Base-by-base conservation (phyloP, 2,113 vertebrate species). In the Dolichallabes microphthalmus region DNA sequence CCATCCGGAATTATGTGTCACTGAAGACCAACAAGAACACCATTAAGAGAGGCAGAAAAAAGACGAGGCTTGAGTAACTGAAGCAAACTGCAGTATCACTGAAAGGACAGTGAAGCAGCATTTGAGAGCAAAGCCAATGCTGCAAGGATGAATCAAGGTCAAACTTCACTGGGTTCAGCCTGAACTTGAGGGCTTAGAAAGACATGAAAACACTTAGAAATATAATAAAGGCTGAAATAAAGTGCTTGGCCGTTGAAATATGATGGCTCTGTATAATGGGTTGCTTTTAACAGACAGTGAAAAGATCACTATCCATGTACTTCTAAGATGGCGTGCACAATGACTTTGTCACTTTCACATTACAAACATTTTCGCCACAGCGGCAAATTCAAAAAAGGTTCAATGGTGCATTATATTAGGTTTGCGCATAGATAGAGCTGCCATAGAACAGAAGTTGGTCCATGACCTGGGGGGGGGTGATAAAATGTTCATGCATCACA, bases 1-100 rank as follows among this genome's bases (percentile, higher is more conserved):
- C 89, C 76, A 86, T 84, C 74, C 81, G 63, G 61, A 77, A 69
- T 82, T 82, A 85, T 82, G 79, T 63, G 84, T 86, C 83, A 84
- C 71, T 63, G 64, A 71, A 80, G 83, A 73, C 60, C 82, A 83
- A 25, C 53, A 78, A 60, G 45, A 68, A 86, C 85, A 57, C 50
- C 63, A 80, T 88, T 88, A 68, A 68, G 68, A 63, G 61, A 69
- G 35, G 64, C 45, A 35, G 39, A 53, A 50, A 22, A 73, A 76
- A 52, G 30, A 80, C 25, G 66, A 68, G 52, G 57, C 13, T 58
- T 50, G 77, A 69, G 78, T 55, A 55, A 55, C 61, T 74, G 45
- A 83, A 17, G 12, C n/a, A 86, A 77, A 63, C 69, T 86, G 79
- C 84, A 87, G 77, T 74, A 55, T 83, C 63, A 63, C 71, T 85